These are phyloP conservation scores for Bolinopsis microptera DNA, from an alignment of 37 sponge, comb jelly and placozoan genomes.

Conservation along the genomic window DNA sequence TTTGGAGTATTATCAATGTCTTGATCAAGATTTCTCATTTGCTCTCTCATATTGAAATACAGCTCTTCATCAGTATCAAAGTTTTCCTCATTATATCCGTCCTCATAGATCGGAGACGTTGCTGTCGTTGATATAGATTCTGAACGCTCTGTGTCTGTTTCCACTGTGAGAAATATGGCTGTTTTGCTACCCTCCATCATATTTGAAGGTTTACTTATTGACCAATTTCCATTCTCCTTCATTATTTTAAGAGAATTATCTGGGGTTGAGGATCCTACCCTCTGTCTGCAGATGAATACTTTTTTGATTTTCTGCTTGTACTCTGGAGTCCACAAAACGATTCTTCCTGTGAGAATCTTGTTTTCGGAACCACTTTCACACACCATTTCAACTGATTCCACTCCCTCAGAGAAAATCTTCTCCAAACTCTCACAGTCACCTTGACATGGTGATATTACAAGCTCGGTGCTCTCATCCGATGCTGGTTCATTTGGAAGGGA, in stretches of 20 bases:
- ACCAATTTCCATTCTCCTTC: conserved; percentile 45
- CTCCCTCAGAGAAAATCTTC: conserved; percentile 5
- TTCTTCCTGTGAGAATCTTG: neutral
- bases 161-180: conserved; percentile 28
- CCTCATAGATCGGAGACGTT: conserved; percentile 26
- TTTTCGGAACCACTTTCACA: conserved; percentile 19
- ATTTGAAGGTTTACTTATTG: neutral
- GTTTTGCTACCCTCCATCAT: neutral
- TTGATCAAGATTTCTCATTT: conserved; percentile 32
- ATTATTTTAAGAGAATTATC: conserved; percentile 21
- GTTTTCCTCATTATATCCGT: conserved; percentile 18
- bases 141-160: conserved; percentile 61
- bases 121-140: conserved; percentile 52
- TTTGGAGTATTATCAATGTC: conserved; percentile 2
- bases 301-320: conserved; percentile 35
- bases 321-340: conserved; percentile 47
- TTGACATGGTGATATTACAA: conserved; percentile 41
- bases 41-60: conserved; percentile 62
- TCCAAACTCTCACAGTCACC: conserved; percentile 1
- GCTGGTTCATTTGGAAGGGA: neutral
- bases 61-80: conserved; percentile 38
- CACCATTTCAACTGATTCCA: conserved; percentile 41
- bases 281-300: neutral
- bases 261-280: neutral
- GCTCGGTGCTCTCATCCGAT: neutral